These are phyloP conservation scores for Lasioglossum zephyrum DNA, from an alignment of 2,888 invertebrate species.

Conservation along the genomic window DNA sequence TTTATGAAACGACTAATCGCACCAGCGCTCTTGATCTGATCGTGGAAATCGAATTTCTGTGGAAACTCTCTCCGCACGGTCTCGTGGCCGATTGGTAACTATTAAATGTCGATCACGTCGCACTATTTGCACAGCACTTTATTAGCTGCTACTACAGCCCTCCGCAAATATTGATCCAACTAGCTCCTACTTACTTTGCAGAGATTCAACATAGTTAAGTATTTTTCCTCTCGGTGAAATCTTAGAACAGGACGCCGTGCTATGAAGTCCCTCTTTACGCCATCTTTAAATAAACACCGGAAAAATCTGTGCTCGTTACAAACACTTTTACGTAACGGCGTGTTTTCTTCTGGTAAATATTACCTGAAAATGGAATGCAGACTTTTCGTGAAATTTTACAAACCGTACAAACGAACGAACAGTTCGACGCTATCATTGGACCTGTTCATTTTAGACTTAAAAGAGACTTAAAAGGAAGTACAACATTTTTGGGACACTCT, in stretches of 20 bases:
- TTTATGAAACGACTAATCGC: constrained; percentile 9
- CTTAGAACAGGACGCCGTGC: background rate
- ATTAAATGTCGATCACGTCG: constrained; percentile 63
- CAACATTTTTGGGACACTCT: too few species aligned
- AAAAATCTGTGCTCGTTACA: background rate
- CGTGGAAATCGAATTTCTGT: constrained; percentile 46
- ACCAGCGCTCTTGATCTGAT: background rate
- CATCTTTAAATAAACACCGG: background rate
- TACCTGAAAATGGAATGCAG: background rate
- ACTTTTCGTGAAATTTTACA: background rate
- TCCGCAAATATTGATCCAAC: constrained; percentile 40
- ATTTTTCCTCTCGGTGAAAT: background rate
- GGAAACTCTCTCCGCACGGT: constrained; percentile 40
- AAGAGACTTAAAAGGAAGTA: too few species aligned
- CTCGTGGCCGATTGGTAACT: constrained; percentile 32
- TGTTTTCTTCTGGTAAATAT: background rate
- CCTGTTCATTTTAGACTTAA: too few species aligned
- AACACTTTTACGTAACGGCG: background rate
- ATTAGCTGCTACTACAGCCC: constrained; percentile 54
- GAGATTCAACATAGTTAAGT: constrained; percentile 37
- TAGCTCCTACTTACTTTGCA: constrained; percentile 39
- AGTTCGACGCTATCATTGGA: background rate
- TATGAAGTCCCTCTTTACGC: background rate
- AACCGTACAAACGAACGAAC: too few species aligned
- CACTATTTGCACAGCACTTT: constrained; percentile 63